Evolutionary conservation across 2,113 vertebrate genomes (phyloP).

Genomic region (Proteles cristata): DNA sequence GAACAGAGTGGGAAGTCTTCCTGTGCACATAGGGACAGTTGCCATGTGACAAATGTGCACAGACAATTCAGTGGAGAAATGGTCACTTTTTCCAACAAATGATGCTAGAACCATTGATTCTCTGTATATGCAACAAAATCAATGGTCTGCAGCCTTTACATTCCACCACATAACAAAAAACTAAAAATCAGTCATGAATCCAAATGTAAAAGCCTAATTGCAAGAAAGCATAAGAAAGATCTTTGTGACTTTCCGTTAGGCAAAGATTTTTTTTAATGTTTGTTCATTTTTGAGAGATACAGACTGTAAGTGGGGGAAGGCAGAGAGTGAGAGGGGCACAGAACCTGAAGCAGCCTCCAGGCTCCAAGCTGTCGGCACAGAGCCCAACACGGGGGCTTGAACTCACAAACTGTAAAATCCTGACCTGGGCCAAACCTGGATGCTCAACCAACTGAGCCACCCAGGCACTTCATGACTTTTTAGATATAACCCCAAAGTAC

Average conservation of each 20-base stretch:
- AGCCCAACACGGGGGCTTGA: too few relatives aligned
- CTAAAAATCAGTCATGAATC: background rate
- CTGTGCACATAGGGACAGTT: background rate
- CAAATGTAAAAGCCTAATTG: background rate
- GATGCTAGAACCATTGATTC: background rate
- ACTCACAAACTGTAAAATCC: too few relatives aligned
- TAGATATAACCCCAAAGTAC: background rate
- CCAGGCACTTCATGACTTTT: too few relatives aligned
- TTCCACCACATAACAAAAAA: background rate
- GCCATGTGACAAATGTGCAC: background rate
- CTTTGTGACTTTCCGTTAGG: background rate
- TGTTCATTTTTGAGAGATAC: too few relatives aligned
- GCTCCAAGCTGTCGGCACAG: too few relatives aligned
- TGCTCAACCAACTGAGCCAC: too few relatives aligned
- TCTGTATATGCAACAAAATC: background rate
- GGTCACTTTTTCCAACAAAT: background rate
- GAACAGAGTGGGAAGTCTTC: background rate
- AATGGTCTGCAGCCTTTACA: background rate
- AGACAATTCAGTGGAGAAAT: background rate
- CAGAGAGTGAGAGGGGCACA: too few relatives aligned
- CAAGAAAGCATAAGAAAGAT: background rate
- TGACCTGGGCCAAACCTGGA: too few relatives aligned
- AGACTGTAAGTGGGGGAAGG: too few relatives aligned
- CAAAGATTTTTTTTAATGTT: background rate
- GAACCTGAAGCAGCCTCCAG: too few relatives aligned